Base-by-base conservation (phyloP, 2,113 vertebrate species). In the Pelobates fuscus region DNA sequence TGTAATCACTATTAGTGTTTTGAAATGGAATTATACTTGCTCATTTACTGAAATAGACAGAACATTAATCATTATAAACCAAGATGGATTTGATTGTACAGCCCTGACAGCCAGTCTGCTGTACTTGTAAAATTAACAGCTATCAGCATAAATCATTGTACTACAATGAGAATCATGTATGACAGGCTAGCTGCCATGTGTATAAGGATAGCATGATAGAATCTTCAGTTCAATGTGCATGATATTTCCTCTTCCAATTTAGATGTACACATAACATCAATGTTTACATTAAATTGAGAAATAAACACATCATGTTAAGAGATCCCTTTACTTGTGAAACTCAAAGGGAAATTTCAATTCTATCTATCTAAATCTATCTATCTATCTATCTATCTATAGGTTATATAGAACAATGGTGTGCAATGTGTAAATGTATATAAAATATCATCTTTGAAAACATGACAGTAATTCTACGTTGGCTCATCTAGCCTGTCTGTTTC, bases 21-120 rank as follows among this genome's bases (percentile, higher is more conserved):
- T 25, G 69, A 25, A 29, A 67, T 61, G 62, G 62, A 59, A 78
- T 72, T 78, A 67, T 67, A 54, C 23, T 70, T 66, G 62, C 49
- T 66, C 11, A 62, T 83, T 73, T 72, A 67, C 67, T 75, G 57
- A 27, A 26, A 23, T 58, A 27, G 82, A 69, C 32, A 78, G 30
- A 78, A 12, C 77, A 59, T 14, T 81, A 57, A 55, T 1, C 0
- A 49, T 55, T 74, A 80, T 80, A 83, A 81, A 80, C 10, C 59
- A 32, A 57, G 18, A 75, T 77, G 8, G 55, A 77, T 60, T 71
- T 59, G 37, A 78, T 84, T 80, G 82, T 73, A 75, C 66, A 69
- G 65, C 78, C 61, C 68, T 80, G 57, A 52, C 67, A 82, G 73
- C 4, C 23, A 72, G 14, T 54, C 26, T 68, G 73, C 21, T 80